Evolutionary conservation across 1,140 invertebrate species (phyloP).

Genomic region (Phthorimaea operculella): DNA sequence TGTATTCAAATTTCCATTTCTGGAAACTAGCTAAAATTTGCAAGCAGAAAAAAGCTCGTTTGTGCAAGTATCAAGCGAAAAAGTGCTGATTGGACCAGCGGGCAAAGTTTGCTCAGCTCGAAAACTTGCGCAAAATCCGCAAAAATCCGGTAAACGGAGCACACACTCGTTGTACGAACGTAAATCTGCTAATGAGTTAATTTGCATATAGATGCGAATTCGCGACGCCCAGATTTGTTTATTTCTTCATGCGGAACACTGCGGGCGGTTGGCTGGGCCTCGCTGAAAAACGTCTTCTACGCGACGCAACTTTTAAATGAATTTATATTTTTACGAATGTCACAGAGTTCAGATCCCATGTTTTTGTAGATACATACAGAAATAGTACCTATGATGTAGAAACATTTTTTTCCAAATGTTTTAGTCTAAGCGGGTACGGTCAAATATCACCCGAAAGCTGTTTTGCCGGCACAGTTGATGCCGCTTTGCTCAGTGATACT

Average conservation of each 20-base stretch:
- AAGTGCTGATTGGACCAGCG: not conserved
- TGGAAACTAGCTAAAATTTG: too few relatives aligned
- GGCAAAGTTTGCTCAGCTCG: not conserved
- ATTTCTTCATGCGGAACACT: constrained; percentile 9
- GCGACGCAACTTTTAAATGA: not conserved
- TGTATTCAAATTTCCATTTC: too few relatives aligned
- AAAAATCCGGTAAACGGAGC: constrained; percentile 2
- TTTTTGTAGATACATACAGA: too few relatives aligned
- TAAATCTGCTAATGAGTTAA: constrained; percentile 22
- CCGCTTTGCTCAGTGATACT: too few relatives aligned
- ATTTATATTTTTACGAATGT: too few relatives aligned
- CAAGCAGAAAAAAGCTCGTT: too few relatives aligned
- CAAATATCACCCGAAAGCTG: too few relatives aligned
- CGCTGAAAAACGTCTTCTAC: not conserved
- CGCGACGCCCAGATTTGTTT: constrained; percentile 6
- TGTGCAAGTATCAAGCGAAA: not conserved
- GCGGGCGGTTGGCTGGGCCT: not conserved
- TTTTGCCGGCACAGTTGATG: too few relatives aligned
- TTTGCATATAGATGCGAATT: constrained; percentile 24
- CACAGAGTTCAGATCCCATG: too few relatives aligned
- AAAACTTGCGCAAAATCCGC: not conserved
- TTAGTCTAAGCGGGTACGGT: too few relatives aligned
- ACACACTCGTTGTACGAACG: not conserved
- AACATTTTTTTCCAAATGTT: too few relatives aligned
- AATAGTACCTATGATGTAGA: too few relatives aligned